Evolutionary conservation across 2,888 invertebrate genomes (phyloP), one percentile per base, ranked within the genome.

Genomic region (Phania funesta): DNA sequence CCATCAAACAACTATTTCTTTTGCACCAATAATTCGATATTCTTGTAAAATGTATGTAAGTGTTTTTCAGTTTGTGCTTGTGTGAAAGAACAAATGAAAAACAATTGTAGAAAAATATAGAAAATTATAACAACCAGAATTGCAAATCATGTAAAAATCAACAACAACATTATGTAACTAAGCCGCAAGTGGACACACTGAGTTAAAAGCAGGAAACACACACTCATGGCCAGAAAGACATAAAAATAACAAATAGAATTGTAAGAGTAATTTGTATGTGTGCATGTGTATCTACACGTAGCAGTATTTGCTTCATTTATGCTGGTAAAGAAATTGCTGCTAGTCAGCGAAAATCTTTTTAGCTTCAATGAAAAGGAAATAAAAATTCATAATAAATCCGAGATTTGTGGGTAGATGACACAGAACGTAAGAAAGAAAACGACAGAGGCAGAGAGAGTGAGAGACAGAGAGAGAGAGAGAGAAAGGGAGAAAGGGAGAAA

Each of bases 321-420:
- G 68, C 82, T 82, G 56, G 70, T 68, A 65, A 46, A 74, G 58
- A 70, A 78, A 68, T 56, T 41, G 35, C 58, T 78, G 74, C 65
- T 75, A 78, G 78, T 78, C 78, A 82, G 82, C 78, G 62, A 78
- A 82, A 82, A 78, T 58, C 32, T 74, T 74, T 82, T 78, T 46
- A 70, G 52, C 50, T 68, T 35, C 78, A 78, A 82, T 74, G 64
- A 58, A 82, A 75, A 60, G 52, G 46, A 82, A 82, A 82, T 78
- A 82, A 70, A 74, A 77, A 64, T 29, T 74, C 64, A 82, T 70
- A 52, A 75, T 82, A 77, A 77, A 77, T 82, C 64, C 65, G 44
- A 65, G 77, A 73, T 65, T 73, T 80, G 68, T 73, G 71, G 52
- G 9, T 32, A 50, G 16, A 35, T 44, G 46, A 38, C 11, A n/a